Conservation (phyloP, 1,140 invertebrate genomes). For the Linepithema humile region DNA sequence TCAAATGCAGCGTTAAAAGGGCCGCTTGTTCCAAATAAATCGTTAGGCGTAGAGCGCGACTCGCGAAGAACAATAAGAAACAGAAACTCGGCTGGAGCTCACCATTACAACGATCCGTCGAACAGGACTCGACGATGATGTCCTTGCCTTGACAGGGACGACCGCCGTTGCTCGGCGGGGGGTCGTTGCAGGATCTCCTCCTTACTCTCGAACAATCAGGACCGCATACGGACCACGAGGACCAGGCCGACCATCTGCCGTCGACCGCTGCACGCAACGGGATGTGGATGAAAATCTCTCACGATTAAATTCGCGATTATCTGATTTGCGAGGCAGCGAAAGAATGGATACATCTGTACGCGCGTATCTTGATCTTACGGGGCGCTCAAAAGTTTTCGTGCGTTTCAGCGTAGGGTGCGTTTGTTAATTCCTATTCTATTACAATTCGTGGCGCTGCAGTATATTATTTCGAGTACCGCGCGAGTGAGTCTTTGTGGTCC, state of each 20-base stretch:
- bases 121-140: conserved; percentile 85
- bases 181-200: conserved; percentile 91
- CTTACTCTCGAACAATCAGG: conserved; percentile 93
- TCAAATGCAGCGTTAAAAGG: not conserved
- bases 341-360: conserved; percentile 40
- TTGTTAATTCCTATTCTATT: conserved; percentile 3
- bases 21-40: conserved; percentile 65
- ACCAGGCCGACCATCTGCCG: conserved; percentile 93
- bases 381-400: not conserved
- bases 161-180: conserved; percentile 87
- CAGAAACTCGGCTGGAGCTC: conserved; percentile 64
- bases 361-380: conserved; percentile 14
- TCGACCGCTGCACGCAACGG: conserved; percentile 78
- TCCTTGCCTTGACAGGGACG: conserved; percentile 89
- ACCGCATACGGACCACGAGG: conserved; percentile 94
- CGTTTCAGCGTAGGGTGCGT: not conserved
- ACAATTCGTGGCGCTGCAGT: not conserved
- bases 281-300: conserved; percentile 60
- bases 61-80: conserved; percentile 54
- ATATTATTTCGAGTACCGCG: conserved; percentile 22
- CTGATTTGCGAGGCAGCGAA: conserved; percentile 32
- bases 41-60: conserved; percentile 27
- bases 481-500: conserved; percentile 23
- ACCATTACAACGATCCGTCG: conserved; percentile 84
- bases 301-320: conserved; percentile 68